Percentiles rank a stretch among this genome's conserved stretches.
Evolutionary conservation across 2,113 vertebrate species (phyloP).

Genomic region (Mesitornis unicolor): DNA sequence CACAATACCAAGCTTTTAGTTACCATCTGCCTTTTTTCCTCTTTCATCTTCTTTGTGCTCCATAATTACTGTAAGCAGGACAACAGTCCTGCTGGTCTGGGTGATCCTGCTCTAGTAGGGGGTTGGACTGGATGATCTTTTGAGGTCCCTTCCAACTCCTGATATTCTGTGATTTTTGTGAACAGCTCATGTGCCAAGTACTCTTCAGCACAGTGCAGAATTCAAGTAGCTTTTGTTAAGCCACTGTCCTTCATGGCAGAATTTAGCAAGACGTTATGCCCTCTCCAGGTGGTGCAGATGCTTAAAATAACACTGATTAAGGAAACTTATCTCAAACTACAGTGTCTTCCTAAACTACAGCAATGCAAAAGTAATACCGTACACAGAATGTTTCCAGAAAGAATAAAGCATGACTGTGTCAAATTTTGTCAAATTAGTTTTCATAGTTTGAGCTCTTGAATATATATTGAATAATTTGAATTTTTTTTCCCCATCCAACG

Average conservation of each 20-base stretch:
- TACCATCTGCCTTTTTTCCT: not conserved
- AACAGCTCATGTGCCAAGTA: not conserved
- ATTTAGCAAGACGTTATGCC: not conserved
- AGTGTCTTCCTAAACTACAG: not conserved
- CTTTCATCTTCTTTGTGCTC: not conserved
- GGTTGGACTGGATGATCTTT: too few relatives aligned
- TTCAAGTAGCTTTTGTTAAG: not conserved
- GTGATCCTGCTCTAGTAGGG: too few relatives aligned
- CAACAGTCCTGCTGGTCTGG: too few relatives aligned
- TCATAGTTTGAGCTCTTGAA: not conserved
- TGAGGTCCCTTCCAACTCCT: too few relatives aligned
- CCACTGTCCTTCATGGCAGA: not conserved
- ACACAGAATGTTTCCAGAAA: not conserved
- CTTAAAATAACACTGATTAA: not conserved
- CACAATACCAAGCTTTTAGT: not conserved
- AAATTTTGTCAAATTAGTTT: not conserved
- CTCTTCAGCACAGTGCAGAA: not conserved
- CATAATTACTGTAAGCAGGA: not conserved
- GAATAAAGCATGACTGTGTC: not conserved
- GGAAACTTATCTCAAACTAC: not conserved
- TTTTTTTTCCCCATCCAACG: not conserved
- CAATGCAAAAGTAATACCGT: not conserved
- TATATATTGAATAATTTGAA: not conserved
- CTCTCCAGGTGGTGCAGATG: not conserved
- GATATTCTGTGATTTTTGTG: too few relatives aligned